Base-by-base conservation (phyloP, 2,888 invertebrate species). In the Tetrapedia diversipes region DNA sequence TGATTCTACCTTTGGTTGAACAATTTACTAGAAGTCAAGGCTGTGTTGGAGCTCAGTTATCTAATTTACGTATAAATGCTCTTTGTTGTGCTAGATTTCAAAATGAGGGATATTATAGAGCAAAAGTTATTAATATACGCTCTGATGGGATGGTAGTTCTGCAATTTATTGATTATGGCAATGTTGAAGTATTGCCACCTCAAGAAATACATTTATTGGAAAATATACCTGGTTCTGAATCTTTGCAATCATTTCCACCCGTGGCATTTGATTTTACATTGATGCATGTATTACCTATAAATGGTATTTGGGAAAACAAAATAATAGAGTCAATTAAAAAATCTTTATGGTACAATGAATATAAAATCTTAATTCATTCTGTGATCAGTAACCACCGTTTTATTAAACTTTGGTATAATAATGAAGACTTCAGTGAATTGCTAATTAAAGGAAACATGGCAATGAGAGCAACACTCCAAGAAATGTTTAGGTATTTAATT, bases 101-200 rank as follows among this genome's bases (percentile, higher is more conserved):
- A 92, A 95, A 94, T 88, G 94, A 94, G 53, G 93, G 93, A 14
- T 95, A 95, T 88, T 95, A 95, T 86, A 92, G 96, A 84, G 95
- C 95, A 10, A 94, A 93, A 88, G 92, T 95, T 57, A 92, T 93
- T 56, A 93, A 92, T 72, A 91, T 93, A 11, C 88, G 92, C 56
- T 87, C 92, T 4, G 93, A 93, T 74, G 94, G 94, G 24, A 91
- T 93, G 65, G 93, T 95, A 59, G 93, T 94, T 81, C 94, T 95
- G n/a, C 93, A 94, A 70, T 95, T 95, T 82, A 93, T 95, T 39
- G 95, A 95, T 88, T 95, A 94, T 85, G 95, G 95, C 53, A 95
- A 95, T 86, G 93, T 92, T 80, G 94, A 94, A 82, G 89, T 93
- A 16, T 93, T 96, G 69, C 93, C 94, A 22, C 89, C 94, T 63